A percentile compares a stretch with the other conserved stretches of the same genome.
Conservation (phyloP, 2,888 invertebrate genomes). For the Platyscelio sp. region DNA sequence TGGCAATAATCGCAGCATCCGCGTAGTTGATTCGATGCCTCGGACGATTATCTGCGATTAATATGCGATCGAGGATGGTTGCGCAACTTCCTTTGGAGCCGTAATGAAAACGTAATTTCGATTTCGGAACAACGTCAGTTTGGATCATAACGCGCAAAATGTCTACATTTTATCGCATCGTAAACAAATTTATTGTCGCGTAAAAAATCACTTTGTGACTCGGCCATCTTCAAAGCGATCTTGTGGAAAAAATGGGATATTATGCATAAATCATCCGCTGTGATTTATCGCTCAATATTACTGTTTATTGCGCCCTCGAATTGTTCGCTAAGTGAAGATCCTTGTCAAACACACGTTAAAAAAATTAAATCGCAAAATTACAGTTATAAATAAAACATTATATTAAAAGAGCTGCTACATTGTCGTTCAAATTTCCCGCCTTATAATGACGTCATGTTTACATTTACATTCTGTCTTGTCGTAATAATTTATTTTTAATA, state of each 20-base stretch:
- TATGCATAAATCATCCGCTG: constrained; percentile 49
- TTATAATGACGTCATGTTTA: neutral
- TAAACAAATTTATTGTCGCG: constrained; percentile 63
- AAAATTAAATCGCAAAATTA: neutral
- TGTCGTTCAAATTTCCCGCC: neutral
- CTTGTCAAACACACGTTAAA: constrained; percentile 35
- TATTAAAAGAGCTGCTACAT: no score
- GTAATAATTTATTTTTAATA: no score
- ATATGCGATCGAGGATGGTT: constrained; percentile 7
- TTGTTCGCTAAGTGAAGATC: constrained; percentile 52
- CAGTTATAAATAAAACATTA: neutral
- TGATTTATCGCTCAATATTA: constrained; percentile 59
- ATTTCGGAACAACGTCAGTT: constrained; percentile 15
- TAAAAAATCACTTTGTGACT: constrained; percentile 62
- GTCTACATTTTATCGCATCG: constrained; percentile 54
- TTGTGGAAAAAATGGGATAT: constrained; percentile 46
- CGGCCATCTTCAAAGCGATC: constrained; percentile 52
- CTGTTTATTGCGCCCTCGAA: constrained; percentile 43
- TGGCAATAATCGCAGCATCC: constrained; percentile 43
- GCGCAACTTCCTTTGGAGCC: neutral
- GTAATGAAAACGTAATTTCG: constrained; percentile 21
- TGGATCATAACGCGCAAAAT: constrained; percentile 32
- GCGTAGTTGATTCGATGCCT: constrained; percentile 11
- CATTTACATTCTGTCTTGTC: no score
- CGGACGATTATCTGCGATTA: constrained; percentile 32